Evolutionary conservation across 2,797 vertebrate genomes (phyloP), one percentile per base, ranked within the genome.

Genomic region (Micropoecilia bifurca): DNA sequence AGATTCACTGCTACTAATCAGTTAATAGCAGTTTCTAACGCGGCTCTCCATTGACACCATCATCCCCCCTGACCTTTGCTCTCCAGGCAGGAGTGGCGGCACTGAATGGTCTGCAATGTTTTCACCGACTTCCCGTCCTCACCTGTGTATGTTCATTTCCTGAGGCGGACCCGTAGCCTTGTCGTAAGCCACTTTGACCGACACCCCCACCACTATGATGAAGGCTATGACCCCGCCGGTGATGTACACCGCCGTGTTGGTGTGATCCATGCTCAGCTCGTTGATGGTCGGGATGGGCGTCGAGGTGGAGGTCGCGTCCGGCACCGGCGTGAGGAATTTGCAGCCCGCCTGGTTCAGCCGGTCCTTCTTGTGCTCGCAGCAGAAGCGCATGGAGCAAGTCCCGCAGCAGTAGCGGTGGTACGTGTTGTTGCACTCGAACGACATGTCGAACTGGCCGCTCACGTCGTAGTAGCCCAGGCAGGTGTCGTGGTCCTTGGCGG

Each of bases 61-160:
- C 12, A 28, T 13, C 2, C 1, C 1, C 14, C 22, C 13, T 71
- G 68, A 46, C 68, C 14, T 46, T 46, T 71, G 68, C n/a, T 46
- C n/a, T 46, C 25, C 43, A 6, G 28, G n/a, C n/a, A 46, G 68
- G 18, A 13, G 7, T 25, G 25, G 4, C 3, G 3, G 7, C 7
- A 8, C 43, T 28, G 6, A 46, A 28, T 8, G 53, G 25, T n/a
- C 10, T 55, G 53, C 3, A 4, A 12, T 25, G 66, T 41, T 43
- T 14, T 5, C 36, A 14, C 2, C 8, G 18, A 7, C 48, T 25
- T 25, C 36, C 36, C 39, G 25, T 25, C 20, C 39, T 96, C 93
- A 99, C 98, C 98, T 98, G 94, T 99, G 98, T 84, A 99, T 99
- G 88, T 99, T 99, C 98, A 99, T 99, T 93, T 99, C 98, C 96